These are phyloP conservation scores for Aleiodes testaceus DNA, from an alignment of 2,888 invertebrate genomes.

Conservation along the genomic window DNA sequence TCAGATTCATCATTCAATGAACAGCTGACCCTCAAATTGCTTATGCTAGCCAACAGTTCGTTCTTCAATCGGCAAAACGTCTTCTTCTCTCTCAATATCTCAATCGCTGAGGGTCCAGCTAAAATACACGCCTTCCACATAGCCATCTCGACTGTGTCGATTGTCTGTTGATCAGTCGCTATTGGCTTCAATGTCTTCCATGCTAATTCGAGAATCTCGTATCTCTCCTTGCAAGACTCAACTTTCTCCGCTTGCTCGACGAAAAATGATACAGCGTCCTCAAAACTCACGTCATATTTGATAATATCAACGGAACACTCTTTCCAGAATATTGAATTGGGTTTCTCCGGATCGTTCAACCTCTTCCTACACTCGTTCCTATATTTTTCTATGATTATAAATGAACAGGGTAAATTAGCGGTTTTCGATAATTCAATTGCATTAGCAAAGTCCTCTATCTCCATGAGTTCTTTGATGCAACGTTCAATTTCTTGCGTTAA, in stretches of 20 bases:
- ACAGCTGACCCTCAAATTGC: constrained; percentile 59
- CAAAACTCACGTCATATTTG: constrained; percentile 77
- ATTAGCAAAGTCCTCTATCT: constrained; percentile 74
- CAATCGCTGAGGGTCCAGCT: constrained; percentile 63
- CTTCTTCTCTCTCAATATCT: constrained; percentile 54
- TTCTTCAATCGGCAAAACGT: constrained; percentile 64
- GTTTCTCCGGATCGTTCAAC: constrained; percentile 65
- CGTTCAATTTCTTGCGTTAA: constrained; percentile 75
- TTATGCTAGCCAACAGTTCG: constrained; percentile 62
- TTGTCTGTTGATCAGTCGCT: constrained; percentile 58
- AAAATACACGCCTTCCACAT: constrained; percentile 72
- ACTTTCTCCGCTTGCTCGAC: constrained; percentile 76
- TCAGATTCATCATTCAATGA: constrained; percentile 59
- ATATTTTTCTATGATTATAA: constrained; percentile 65
- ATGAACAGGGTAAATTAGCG: constrained; percentile 59
- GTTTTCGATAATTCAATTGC: constrained; percentile 77
- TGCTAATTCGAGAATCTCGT: constrained; percentile 65
- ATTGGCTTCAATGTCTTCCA: constrained; percentile 62
- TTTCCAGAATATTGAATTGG: constrained; percentile 73
- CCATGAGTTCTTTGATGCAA: constrained; percentile 76
- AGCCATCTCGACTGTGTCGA: constrained; percentile 67
- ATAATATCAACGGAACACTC: constrained; percentile 79
- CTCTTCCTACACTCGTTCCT: constrained; percentile 72
- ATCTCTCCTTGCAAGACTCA: constrained; percentile 65
- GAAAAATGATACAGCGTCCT: constrained; percentile 79